These are phyloP conservation scores for Callocephalon fimbriatum DNA, from an alignment of 2,113 vertebrate genomes.

Conservation along the genomic window DNA sequence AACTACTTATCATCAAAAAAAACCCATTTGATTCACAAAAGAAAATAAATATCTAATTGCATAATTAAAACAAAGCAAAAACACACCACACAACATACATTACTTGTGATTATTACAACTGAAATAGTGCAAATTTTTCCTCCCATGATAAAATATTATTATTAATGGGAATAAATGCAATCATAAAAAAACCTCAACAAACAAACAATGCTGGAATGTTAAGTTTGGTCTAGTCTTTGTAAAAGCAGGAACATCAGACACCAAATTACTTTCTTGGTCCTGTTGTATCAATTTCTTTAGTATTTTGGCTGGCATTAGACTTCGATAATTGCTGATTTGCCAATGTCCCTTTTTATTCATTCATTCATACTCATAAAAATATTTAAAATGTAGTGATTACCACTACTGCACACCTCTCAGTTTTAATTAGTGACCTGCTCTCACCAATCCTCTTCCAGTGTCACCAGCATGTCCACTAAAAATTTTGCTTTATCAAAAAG, in stretches of 20 bases:
- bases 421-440: constrained; percentile 26
- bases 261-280: neutral
- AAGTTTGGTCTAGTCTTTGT: neutral
- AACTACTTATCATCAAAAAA: neutral
- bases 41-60: neutral
- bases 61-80: neutral
- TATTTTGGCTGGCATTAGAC: neutral
- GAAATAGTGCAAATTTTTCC: neutral
- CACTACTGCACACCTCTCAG: neutral
- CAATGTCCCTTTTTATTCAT: neutral
- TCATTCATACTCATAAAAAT: neutral
- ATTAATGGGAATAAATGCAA: neutral
- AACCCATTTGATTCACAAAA: neutral
- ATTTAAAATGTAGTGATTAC: neutral
- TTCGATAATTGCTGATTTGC: neutral
- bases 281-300: neutral
- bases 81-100: neutral
- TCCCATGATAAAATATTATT: neutral
- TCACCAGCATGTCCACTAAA: neutral
- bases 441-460: neutral
- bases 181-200: neutral
- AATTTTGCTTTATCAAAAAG: neutral
- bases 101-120: neutral
- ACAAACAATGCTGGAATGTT: neutral
- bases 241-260: neutral